Conservation (phyloP, 2,797 vertebrate genomes). For the Microctenopoma lineatum region DNA sequence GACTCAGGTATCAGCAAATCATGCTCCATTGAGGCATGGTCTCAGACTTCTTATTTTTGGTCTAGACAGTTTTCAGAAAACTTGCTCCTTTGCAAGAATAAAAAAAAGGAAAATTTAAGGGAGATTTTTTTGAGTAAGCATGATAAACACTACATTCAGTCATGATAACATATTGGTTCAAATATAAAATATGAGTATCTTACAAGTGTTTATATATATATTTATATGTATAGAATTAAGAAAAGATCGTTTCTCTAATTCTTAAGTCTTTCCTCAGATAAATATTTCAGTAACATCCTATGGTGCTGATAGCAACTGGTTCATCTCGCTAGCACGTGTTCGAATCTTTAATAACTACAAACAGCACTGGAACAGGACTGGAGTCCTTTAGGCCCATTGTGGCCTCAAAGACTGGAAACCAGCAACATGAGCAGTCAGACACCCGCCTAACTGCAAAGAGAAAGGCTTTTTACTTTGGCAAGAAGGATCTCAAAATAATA, state of each 20-base stretch:
- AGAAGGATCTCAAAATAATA: conserved; percentile 88
- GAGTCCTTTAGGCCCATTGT: conserved; percentile 57
- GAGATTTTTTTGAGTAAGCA: conserved; percentile 75
- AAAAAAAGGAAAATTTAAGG: conserved; percentile 79
- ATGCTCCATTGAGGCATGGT: conserved; percentile 70
- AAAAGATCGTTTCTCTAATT: conserved; percentile 81
- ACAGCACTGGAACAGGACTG: conserved; percentile 68
- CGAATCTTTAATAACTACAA: conserved; percentile 64
- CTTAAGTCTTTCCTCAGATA: conserved; percentile 84
- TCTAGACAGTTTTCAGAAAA: conserved; percentile 81
- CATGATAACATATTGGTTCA: conserved; percentile 85
- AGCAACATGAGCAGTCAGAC: conserved; percentile 80
- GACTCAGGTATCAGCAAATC: conserved; percentile 59
- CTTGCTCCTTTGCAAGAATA: conserved; percentile 73
- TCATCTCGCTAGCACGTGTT: conserved; percentile 66
- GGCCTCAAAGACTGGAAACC: conserved; percentile 65
- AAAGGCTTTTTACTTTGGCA: conserved; percentile 95
- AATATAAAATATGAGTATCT: conserved; percentile 89
- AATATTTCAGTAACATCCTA: conserved; percentile 86
- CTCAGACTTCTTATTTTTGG: conserved; percentile 83
- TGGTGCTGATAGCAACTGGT: conserved; percentile 69
- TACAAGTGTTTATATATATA: conserved; percentile 85
- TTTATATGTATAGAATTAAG: conserved; percentile 82
- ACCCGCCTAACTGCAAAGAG: conserved; percentile 84
- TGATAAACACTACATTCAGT: conserved; percentile 91